Conservation (phyloP, 2,113 vertebrate genomes). For the Terrapene triunguis region DNA sequence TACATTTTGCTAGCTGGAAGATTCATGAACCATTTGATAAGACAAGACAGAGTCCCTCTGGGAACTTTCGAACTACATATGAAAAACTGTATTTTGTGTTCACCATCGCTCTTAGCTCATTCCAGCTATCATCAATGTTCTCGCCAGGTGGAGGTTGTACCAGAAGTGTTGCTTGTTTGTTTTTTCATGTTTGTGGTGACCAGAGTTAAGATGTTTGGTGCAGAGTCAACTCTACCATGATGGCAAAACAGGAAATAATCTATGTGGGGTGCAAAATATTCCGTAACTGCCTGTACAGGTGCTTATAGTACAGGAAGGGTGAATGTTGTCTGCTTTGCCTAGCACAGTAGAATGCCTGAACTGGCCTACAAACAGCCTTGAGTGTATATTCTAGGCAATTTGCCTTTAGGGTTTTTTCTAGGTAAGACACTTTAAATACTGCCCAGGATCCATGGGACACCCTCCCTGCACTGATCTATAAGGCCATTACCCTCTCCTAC, state of each 20-base stretch:
- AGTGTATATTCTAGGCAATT: slow-evolving; percentile 5
- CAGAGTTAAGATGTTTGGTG: neutral
- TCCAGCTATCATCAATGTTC: slow-evolving; percentile 10
- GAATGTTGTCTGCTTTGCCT: slow-evolving; percentile 67
- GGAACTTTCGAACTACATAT: slow-evolving; percentile 4
- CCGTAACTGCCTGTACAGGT: slow-evolving; percentile 38
- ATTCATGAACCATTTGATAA: slow-evolving; percentile 25
- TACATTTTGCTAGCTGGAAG: slow-evolving; percentile 60
- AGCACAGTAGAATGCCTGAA: slow-evolving; percentile 46
- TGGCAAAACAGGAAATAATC: slow-evolving; percentile 34
- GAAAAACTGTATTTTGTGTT: slow-evolving; percentile 36
- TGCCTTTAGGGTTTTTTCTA: slow-evolving; percentile 48
- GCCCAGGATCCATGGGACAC: slow-evolving; percentile 26
- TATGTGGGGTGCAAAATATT: slow-evolving; percentile 46
- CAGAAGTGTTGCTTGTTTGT: slow-evolving; percentile 37
- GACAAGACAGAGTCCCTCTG: slow-evolving; percentile 15
- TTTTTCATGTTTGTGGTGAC: slow-evolving; percentile 44
- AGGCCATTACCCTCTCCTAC: neutral
- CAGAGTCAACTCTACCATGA: slow-evolving; percentile 37
- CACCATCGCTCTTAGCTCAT: neutral
- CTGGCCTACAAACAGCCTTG: slow-evolving; percentile 23
- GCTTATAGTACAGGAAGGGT: slow-evolving; percentile 62
- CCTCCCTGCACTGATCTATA: neutral
- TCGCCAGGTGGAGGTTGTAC: slow-evolving; percentile 29
- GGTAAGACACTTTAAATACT: slow-evolving; percentile 34